Evolutionary conservation across 1,140 invertebrate genomes (phyloP).

Genomic region (Nebria ingens): DNA sequence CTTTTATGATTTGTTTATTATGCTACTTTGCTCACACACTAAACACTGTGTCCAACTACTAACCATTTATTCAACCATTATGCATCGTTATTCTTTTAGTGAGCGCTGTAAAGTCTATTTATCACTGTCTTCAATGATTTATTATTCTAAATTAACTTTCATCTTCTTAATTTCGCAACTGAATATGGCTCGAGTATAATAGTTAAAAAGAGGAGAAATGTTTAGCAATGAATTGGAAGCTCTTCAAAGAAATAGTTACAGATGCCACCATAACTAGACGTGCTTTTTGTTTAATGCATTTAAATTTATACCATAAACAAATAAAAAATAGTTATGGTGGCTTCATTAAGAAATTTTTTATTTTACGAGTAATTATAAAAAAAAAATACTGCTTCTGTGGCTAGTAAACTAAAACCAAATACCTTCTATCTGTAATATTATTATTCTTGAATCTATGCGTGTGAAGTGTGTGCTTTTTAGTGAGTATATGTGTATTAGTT

Average conservation of each 20-base stretch:
- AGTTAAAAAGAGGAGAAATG: no score
- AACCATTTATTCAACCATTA: neutral
- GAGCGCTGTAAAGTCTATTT: neutral
- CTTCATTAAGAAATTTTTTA: neutral
- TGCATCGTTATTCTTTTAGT: neutral
- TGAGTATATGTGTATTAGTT: no score
- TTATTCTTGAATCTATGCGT: no score
- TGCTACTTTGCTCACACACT: neutral
- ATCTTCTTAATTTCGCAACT: no score
- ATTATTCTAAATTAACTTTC: neutral
- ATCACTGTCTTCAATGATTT: neutral
- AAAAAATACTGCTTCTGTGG: neutral
- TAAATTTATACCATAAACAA: no score
- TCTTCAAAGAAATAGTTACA: no score
- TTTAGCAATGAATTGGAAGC: no score
- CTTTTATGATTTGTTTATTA: neutral
- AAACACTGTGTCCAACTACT: neutral
- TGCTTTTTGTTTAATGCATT: no score
- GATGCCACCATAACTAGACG: no score
- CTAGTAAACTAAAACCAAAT: neutral
- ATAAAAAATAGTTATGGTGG: no score
- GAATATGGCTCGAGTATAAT: no score
- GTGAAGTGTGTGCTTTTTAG: no score
- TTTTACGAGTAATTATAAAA: neutral
- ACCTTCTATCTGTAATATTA: neutral